Evolutionary conservation across 2,888 invertebrate genomes (phyloP), one percentile per base, ranked within the genome.

Genomic region (Caenorhabditis sp.): DNA sequence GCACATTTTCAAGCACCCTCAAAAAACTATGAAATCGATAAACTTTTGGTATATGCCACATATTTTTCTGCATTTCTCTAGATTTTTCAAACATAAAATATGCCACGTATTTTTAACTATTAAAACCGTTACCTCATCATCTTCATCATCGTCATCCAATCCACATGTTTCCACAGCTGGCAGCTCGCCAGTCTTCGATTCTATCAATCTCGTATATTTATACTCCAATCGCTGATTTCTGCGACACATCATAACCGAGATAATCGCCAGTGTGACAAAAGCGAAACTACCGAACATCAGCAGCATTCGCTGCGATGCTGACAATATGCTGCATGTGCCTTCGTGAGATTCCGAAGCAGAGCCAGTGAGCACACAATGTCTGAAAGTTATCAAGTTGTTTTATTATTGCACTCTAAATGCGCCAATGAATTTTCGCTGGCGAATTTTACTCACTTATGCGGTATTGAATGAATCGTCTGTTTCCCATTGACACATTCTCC

Each of bases 401-500:
- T 21, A 20, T 21, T 3, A n/a, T n/a, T n/a, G n/a, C n/a, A n/a
- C n/a, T n/a, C n/a, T n/a, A n/a, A n/a, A n/a, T n/a, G n/a, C n/a
- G n/a, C n/a, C n/a, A n/a, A n/a, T n/a, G n/a, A n/a, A n/a, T n/a
- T n/a, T n/a, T n/a, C n/a, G n/a, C n/a, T n/a, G n/a, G 26, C 21
- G n/a, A n/a, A 58, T 20, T 63, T n/a, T 54, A 64, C 77, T 63
- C 59, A 86, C 86, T 87, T 87, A n/a, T 84, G 76, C 4, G 90
- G 89, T 67, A 91, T 88, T 77, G 90, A 90, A 79, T 91, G 91
- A 59, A 91, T 88, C 1, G 87, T 88, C 85, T 91, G 91, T 38
- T 86, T 80, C 1, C 91, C 91, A 68, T 88, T 83, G 1, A 89
- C 83, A 86, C 91, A 91, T 81, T 91, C 91, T 17, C 91, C 91